These are phyloP conservation scores for Cygnus olor DNA, from an alignment of 2,797 vertebrate species.

Conservation along the genomic window DNA sequence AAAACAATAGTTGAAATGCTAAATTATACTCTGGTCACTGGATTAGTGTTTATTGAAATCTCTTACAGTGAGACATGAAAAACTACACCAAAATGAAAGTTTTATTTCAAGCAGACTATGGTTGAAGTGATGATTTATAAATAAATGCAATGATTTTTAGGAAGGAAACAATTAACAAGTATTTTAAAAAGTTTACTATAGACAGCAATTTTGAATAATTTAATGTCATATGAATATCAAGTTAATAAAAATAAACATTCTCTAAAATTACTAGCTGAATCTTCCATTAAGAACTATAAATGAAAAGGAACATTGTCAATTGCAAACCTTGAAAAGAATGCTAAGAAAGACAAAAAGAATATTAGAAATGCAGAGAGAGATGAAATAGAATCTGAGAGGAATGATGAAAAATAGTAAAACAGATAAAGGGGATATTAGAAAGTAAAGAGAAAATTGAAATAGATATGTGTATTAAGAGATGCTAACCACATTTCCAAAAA, in stretches of 20 bases:
- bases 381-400: conserved; percentile 42
- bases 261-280: conserved; percentile 5
- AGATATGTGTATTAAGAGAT: conserved; percentile 27
- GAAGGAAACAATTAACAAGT: not conserved
- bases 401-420: conserved; percentile 54
- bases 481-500: conserved; percentile 25
- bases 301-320: conserved; percentile 5
- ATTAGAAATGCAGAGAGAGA: conserved; percentile 59
- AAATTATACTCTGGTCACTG: not conserved
- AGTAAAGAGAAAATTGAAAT: conserved; percentile 55
- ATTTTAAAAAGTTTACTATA: not conserved
- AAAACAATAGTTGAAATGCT: not conserved
- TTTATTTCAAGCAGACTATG: not conserved
- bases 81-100: not conserved
- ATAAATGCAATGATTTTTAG: not conserved
- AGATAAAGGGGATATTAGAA: conserved; percentile 51
- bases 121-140: not conserved
- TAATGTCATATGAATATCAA: not conserved
- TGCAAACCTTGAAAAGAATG: conserved; percentile 9
- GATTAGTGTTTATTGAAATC: not conserved
- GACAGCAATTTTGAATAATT: not conserved
- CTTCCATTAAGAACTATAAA: conserved; percentile 19
- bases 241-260: conserved; percentile 35
- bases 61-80: not conserved
- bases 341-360: not conserved